Base-by-base conservation (phyloP, 2,888 invertebrate species). In the Pterostichus niger region DNA sequence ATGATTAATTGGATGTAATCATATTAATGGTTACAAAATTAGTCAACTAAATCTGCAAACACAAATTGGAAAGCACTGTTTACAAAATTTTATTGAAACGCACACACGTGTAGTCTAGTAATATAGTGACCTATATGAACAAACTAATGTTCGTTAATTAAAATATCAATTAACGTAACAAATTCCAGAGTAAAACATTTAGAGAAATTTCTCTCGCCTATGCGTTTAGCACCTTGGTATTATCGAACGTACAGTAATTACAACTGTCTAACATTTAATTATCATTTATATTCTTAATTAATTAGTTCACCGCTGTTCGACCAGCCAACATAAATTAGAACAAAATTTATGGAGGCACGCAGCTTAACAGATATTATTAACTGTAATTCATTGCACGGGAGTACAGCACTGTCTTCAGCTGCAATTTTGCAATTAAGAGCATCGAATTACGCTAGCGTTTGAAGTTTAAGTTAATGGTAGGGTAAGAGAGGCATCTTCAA, bases 211-310 rank as follows among this genome's bases (percentile, higher is more conserved):
- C n/a, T 3, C 10, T 7, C 15, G n/a, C 44, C 71, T 44, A 13
- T 40, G 46, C 6, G 49, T 24, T 75, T 11, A 49, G 52, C 31
- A 75, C 73, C 31, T 75, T 52, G 10, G 75, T 2, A 31, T 52
- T 75, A 75, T 75, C 52, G 75, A 52, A 52, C 33, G 31, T 79
- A 64, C 49, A 71, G 75, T 75, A 82, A 75, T 75, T 49, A 75
- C 17, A 73, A 71, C 59, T 44, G 81, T 40, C 56, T 81, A 82
- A 75, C 75, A 68, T 75, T 82, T 75, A 82, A 82, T 82, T 49
- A 82, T 75, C 75, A 82, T 75, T 82, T 82, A 82, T 75, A 82
- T 82, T 75, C 82, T 75, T 75, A 82, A 82, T 82, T 82, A 75
- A 82, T 82, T 82, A 75, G 75, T 75, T 75, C 82, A 82, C 56